Percentiles rank a stretch among this genome's conserved stretches.
These are phyloP conservation scores for Apeltes quadracus DNA, from an alignment of 2,113 vertebrate species.

Conservation along the genomic window DNA sequence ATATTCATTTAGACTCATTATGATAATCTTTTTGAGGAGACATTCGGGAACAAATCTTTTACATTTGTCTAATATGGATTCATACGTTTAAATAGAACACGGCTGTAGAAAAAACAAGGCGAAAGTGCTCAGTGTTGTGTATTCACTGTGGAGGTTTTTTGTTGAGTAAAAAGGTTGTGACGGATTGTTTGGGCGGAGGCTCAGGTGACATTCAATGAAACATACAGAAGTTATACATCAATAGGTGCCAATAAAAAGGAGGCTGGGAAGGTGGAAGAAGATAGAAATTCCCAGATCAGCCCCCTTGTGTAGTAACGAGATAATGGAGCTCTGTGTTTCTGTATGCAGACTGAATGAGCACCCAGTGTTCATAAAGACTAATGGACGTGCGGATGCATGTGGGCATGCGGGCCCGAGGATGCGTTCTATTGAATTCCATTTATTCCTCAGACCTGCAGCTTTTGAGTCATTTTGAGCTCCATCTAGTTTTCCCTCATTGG, in stretches of 20 bases:
- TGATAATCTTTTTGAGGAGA: constrained; percentile 25
- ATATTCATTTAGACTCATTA: constrained; percentile 32
- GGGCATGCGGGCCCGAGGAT: not conserved
- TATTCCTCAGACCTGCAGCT: not conserved
- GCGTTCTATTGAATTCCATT: not conserved
- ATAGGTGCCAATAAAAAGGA: not conserved
- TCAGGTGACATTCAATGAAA: not conserved
- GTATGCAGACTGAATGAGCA: not conserved
- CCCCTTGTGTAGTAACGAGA: not conserved
- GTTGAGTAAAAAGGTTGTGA: not conserved
- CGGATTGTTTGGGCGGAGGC: too few relatives aligned
- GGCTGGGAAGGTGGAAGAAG: not conserved
- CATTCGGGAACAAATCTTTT: not conserved
- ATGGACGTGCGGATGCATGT: not conserved
- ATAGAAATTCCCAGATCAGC: not conserved
- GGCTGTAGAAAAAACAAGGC: not conserved
- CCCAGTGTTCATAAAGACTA: too few relatives aligned
- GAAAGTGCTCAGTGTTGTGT: not conserved
- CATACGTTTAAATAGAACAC: not conserved
- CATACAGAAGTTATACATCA: not conserved
- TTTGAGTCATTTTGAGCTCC: not conserved
- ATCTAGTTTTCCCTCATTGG: not conserved
- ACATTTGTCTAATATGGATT: not conserved
- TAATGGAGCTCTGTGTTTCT: not conserved
- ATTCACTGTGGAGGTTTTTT: not conserved